Base-by-base conservation (phyloP, 2,888 invertebrate genomes). In the Chymomyza caudatula region DNA sequence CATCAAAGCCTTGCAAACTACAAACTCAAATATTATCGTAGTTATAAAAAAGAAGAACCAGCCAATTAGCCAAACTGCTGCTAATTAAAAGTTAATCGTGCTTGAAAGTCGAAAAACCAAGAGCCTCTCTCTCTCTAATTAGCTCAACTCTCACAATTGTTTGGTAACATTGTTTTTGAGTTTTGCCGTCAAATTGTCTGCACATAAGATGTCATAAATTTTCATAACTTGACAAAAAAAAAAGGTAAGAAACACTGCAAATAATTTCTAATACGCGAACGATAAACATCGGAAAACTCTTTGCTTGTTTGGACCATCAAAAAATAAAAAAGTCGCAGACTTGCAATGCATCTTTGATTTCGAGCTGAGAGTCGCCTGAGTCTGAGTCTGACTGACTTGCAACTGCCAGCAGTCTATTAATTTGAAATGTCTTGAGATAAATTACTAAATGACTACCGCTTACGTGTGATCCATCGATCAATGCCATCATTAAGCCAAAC, bases 381-480 rank as follows among this genome's bases (percentile, higher is more conserved):
- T 59, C 49, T 59, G 51, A 59, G 20, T 59, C 11, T n/a, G 43
- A 49, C 60, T 49, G 64, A 47, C 19, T 63, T 57, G 55, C 25
- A 66, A 64, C 69, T 69, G 73, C 62, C 66, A 71, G 68, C 69
- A 71, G 67, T 69, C 79, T 86, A 86, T 86, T 83, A 85, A 86
- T 83, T 83, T 82, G 79, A 83, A 83, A 85, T 76, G 83, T 75
- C 74, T 75, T 65, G 75, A 86, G 80, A 83, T 83, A 83, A 83
- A 83, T 86, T 85, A 86, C 83, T 78, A 83, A 83, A 82, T 77
- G 83, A 85, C 83, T 86, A 67, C 73, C 82, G 83, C 86, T 83
- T 86, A 85, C 83, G 83, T 86, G 85, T 83, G 83, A 83, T 83
- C 87, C 83, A 83, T 83, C 83, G 87, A 83, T 83, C 83, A 83